Base-by-base conservation (phyloP, 2,888 invertebrate genomes). In the Colletes collaris region DNA sequence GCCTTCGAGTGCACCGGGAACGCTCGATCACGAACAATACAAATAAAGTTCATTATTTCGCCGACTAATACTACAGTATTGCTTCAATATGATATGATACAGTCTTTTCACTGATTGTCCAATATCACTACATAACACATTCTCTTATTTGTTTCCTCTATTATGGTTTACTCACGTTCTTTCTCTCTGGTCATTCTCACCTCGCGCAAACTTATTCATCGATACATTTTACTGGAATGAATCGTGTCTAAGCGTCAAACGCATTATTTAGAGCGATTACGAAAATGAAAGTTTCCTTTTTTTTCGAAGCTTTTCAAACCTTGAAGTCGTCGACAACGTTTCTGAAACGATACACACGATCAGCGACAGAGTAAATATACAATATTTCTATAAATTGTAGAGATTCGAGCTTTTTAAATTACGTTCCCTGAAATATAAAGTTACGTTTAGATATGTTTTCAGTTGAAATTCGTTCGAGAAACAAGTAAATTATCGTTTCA, bases 61-160 rank as follows among this genome's bases (percentile, higher is more conserved):
- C 78, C 81, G 82, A 85, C 89, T 90, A 90, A 82, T 73, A 76
- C 89, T 91, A 91, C 85, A 80, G 87, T 92, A 92, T 92, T 92
- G 92, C 92, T 92, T 92, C 89, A 85, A 89, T 86, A 91, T 91
- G 89, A 90, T 92, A 92, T 91, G 91, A 90, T 92, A 93, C 93
- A 93, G 92, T 93, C 93, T 92, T 92, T 91, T 93, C 92, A 92
- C 92, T 93, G 93, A 93, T 93, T 93, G 93, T 93, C 93, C 93
- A 89, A 91, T 92, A 93, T 92, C 92, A 92, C 93, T 92, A 91
- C 89, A 87, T 91, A 90, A 89, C 90, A 88, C 84, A 87, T 88
- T 70, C 67, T 78, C 50, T 81, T 79, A 81, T 64, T 37, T 52
- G 53, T 76, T 52, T 19, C 35, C 35, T 27, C 59, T 46, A 11